Evolutionary conservation across 1,140 invertebrate genomes (phyloP).

Genomic region (Lucilia sericata): DNA sequence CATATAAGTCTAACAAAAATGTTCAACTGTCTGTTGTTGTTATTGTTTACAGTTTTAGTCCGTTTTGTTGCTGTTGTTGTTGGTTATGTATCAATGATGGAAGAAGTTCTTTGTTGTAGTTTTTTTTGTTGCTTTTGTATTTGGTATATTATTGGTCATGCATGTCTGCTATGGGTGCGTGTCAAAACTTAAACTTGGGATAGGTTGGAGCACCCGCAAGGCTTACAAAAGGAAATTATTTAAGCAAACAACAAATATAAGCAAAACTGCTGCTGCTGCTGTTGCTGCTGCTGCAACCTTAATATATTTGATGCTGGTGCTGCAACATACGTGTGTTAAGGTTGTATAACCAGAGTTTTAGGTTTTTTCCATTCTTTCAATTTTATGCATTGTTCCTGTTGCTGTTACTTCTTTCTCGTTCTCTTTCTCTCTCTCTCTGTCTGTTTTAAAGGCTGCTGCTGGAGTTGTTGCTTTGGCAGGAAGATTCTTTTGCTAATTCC

Average conservation of each 20-base stretch:
- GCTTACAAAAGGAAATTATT: constrained; percentile 40
- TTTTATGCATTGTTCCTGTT: not conserved
- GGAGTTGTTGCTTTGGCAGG: not conserved
- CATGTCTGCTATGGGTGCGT: constrained; percentile 43
- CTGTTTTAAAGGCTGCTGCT: too few species aligned
- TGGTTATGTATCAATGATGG: not conserved
- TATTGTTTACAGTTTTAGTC: not conserved
- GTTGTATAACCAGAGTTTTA: constrained; percentile 2
- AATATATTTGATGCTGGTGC: not conserved
- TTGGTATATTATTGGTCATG: constrained; percentile 30
- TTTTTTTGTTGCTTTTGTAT: not conserved
- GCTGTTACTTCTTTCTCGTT: not conserved
- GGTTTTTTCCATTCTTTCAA: not conserved
- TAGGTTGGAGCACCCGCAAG: constrained; percentile 48
- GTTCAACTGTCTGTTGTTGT: constrained; percentile 7
- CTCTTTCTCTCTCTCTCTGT: not conserved
- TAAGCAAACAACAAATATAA: not conserved
- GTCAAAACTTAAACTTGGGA: constrained; percentile 48
- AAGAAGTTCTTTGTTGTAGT: not conserved
- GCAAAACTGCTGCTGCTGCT: not conserved
- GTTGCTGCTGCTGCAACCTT: not conserved
- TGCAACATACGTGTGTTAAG: constrained; percentile 17
- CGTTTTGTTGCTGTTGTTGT: not conserved
- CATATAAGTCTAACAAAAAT: not conserved
- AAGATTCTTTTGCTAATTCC: not conserved